phyloP scores from a whole-genome alignment of 2,113 vertebrate genomes.

The Alligator mississippiensis region DNA sequence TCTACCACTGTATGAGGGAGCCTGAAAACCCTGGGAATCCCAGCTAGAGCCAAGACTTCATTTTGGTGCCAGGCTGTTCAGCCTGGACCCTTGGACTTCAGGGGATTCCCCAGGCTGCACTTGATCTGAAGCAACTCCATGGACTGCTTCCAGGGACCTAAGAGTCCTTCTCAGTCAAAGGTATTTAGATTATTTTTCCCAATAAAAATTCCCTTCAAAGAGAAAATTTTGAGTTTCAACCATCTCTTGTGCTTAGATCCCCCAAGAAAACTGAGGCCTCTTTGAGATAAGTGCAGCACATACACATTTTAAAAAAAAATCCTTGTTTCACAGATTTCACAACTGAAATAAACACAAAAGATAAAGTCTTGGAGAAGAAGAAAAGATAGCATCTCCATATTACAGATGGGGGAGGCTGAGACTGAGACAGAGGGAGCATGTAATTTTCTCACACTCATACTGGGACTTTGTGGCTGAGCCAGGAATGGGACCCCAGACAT shows the following conservation, averaged over 20 bases:
- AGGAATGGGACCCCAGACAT: conserved; percentile 29
- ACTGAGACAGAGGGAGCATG: conserved; percentile 16
- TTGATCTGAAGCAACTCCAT: neutral
- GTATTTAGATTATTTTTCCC: neutral
- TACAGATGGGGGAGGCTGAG: neutral
- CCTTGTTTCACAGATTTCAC: neutral
- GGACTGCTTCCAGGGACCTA: neutral
- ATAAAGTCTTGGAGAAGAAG: neutral
- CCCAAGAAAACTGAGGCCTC: neutral
- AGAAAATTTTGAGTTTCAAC: neutral
- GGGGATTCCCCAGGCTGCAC: neutral
- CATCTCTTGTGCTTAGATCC: neutral
- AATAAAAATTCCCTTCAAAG: neutral
- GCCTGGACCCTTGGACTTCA: neutral
- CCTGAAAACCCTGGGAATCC: neutral
- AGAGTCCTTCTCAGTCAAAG: neutral
- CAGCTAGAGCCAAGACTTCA: neutral
- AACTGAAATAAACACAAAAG: neutral
- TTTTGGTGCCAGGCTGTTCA: neutral
- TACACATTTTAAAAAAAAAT: neutral
- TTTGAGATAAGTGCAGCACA: neutral
- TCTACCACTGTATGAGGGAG: neutral
- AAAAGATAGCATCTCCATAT: neutral
- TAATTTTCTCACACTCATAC: conserved; percentile 49
- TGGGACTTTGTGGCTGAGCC: conserved; percentile 22